These are phyloP conservation scores for Maconellicoccus hirsutus DNA, from an alignment of 1,140 invertebrate genomes.

Conservation along the genomic window DNA sequence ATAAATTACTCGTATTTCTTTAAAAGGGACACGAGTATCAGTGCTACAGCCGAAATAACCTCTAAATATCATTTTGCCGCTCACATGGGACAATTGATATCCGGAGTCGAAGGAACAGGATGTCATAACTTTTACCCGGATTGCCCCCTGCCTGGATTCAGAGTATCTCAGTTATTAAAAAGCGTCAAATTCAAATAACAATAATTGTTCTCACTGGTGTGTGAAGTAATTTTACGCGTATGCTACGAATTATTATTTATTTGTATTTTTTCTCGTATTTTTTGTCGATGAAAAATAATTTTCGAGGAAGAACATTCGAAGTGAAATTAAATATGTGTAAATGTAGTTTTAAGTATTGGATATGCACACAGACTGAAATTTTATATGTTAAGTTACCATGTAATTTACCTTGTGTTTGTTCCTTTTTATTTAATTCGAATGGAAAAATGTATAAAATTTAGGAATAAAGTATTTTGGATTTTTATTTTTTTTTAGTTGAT, in stretches of 20 bases:
- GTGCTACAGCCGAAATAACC: conserved; percentile 46
- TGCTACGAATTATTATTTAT: conserved; percentile 13
- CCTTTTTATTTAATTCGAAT: neutral
- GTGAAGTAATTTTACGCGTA: no score
- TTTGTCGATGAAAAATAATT: neutral
- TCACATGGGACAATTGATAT: conserved; percentile 66
- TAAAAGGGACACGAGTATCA: conserved; percentile 47
- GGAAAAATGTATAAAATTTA: neutral
- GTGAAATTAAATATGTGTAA: no score
- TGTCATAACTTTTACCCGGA: conserved; percentile 59
- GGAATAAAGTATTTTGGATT: neutral
- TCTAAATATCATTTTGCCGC: conserved; percentile 69
- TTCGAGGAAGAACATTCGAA: no score
- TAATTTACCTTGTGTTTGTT: conserved; percentile 17
- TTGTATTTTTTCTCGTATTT: neutral
- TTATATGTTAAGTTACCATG: conserved; percentile 12
- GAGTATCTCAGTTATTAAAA: conserved; percentile 55
- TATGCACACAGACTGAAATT: conserved; percentile 15
- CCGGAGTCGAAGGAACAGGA: conserved; percentile 53
- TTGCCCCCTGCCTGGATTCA: conserved; percentile 50
- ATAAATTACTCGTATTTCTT: conserved; percentile 30
- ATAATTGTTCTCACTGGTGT: no score
- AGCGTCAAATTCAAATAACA: conserved; percentile 38
- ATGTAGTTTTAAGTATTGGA: neutral
- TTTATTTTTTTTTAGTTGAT: neutral